These are phyloP conservation scores for Serripes groenlandicus DNA, from an alignment of 2,888 invertebrate species.

Conservation along the genomic window DNA sequence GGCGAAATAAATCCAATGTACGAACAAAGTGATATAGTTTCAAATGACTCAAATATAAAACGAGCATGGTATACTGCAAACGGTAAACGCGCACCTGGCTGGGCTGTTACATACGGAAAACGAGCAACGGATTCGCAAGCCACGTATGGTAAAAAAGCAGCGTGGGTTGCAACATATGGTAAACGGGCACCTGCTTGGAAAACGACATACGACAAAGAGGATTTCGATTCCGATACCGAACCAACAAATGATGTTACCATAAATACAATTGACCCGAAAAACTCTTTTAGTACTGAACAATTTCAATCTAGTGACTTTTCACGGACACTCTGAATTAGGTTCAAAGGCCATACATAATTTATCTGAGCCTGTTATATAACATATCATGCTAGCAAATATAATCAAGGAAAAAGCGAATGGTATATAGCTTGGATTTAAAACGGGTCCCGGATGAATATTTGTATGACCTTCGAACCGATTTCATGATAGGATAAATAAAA, in stretches of 20 bases:
- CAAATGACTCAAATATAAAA: background rate
- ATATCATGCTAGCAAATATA: no score
- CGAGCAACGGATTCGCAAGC: background rate
- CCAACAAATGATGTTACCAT: background rate
- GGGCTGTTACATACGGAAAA: constrained; percentile 25
- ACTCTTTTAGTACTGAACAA: constrained; percentile 2
- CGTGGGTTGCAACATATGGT: constrained; percentile 13
- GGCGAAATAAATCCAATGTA: background rate
- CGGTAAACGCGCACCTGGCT: constrained; percentile 39
- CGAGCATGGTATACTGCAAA: constrained; percentile 21
- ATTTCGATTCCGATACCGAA: background rate
- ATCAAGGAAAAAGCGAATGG: no score
- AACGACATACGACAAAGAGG: constrained; percentile 39
- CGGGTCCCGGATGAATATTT: no score
- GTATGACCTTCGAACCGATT: no score
- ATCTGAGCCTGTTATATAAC: no score
- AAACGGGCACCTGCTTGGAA: constrained; percentile 35
- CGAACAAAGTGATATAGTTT: background rate
- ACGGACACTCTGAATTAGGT: constrained; percentile 10
- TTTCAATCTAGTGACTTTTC: background rate
- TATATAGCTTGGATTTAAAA: no score
- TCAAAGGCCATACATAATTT: no score
- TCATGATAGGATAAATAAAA: no score
- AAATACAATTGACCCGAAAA: background rate
- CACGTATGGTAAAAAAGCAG: background rate